phyloP scores from a whole-genome alignment of 2,113 vertebrate genomes.

The Petroica traversi region DNA sequence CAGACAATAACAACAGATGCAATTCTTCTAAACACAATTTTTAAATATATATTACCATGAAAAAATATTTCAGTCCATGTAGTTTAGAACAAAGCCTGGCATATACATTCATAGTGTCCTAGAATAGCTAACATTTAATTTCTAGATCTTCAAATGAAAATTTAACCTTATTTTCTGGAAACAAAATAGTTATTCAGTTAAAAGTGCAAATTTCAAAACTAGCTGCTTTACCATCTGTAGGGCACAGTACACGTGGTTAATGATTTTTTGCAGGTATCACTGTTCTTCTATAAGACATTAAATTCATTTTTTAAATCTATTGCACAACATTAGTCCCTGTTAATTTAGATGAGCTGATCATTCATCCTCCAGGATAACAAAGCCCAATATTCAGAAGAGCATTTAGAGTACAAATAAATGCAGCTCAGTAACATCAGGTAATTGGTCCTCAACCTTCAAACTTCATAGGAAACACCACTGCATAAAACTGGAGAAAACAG shows the following conservation, averaged over 20 bases:
- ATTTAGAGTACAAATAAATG: neutral
- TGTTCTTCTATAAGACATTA: neutral
- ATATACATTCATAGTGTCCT: neutral
- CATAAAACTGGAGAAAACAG: neutral
- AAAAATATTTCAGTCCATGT: neutral
- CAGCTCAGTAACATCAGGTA: neutral
- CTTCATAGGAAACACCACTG: neutral
- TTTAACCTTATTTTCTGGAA: neutral
- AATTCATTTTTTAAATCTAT: neutral
- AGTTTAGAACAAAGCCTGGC: neutral
- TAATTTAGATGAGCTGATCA: neutral
- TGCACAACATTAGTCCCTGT: neutral
- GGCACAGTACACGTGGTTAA: neutral
- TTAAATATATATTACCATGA: neutral
- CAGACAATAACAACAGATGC: neutral
- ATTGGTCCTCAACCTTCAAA: neutral
- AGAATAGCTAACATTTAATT: neutral
- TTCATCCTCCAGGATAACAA: neutral
- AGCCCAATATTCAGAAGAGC: neutral
- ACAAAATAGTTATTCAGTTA: neutral
- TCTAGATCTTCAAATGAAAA: neutral
- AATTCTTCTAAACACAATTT: neutral
- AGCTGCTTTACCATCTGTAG: neutral
- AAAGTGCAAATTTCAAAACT: neutral
- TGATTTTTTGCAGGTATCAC: neutral